Conservation (phyloP, 2,797 vertebrate species). For the Streptopelia turtur region DNA sequence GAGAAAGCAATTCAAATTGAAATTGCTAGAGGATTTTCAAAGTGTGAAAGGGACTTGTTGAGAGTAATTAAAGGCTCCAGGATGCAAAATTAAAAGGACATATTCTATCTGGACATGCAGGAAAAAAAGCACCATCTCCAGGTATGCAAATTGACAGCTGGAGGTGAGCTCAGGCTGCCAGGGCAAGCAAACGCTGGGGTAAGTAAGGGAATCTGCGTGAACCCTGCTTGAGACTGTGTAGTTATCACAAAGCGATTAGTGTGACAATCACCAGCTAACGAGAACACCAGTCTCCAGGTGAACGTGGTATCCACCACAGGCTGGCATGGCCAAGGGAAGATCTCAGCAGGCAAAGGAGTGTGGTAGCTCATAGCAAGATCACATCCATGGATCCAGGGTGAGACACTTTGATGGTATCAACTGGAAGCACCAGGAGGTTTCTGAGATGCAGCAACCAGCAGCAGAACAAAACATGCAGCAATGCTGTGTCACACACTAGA, state of each 20-base stretch:
- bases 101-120: rapidly evolving
- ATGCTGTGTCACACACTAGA: background rate
- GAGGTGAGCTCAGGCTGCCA: background rate
- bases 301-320: background rate
- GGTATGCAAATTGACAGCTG: background rate
- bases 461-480: background rate
- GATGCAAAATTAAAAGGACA: slow-evolving; percentile 6
- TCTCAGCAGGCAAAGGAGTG: background rate
- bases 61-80: slow-evolving; percentile 55
- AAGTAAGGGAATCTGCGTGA: rapidly evolving
- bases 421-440: background rate
- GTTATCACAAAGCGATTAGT: background rate
- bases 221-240: background rate
- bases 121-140: background rate
- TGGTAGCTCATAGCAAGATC: background rate
- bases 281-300: background rate
- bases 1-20: slow-evolving; percentile 53
- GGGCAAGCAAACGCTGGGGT: background rate
- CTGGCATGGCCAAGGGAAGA: background rate
- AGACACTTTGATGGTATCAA: background rate
- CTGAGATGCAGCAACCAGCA: background rate
- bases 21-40: slow-evolving; percentile 52
- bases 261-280: background rate
- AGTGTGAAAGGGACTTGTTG: slow-evolving; percentile 48
- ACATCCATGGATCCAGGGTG: background rate